Conservation (phyloP, 2,888 invertebrate genomes). For the Trachelus iudaicus region DNA sequence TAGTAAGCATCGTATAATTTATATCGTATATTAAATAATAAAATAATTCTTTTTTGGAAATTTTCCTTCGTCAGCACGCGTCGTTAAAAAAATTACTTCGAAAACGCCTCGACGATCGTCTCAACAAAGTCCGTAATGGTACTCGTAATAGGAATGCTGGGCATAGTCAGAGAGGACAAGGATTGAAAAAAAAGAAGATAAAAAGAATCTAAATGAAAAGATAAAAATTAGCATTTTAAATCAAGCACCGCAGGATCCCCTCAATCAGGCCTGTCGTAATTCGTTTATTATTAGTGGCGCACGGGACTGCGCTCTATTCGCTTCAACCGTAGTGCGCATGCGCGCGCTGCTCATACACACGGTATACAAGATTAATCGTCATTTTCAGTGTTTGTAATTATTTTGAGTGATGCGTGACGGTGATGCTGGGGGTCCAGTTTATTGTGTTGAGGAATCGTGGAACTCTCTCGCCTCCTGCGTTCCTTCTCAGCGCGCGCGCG, state of each 20-base stretch:
- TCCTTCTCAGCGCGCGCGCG: constrained; percentile 9
- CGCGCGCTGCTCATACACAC: not conserved
- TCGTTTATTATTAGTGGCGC: constrained; percentile 49
- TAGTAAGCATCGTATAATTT: too few species aligned
- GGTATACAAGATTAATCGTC: constrained; percentile 52
- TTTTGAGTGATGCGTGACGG: constrained; percentile 46
- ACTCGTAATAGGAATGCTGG: not conserved
- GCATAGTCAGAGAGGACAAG: not conserved
- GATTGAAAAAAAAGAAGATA: not conserved
- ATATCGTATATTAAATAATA: too few species aligned
- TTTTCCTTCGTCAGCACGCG: too few species aligned
- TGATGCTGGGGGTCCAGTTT: constrained; percentile 21
- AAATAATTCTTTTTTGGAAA: too few species aligned
- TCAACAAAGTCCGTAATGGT: not conserved
- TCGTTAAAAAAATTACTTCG: too few species aligned
- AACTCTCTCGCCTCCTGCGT: constrained; percentile 1
- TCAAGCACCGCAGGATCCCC: constrained; percentile 51
- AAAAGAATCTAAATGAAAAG: not conserved
- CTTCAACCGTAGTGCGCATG: not conserved
- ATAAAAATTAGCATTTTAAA: constrained; percentile 55
- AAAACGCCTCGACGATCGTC: not conserved
- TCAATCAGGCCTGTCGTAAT: constrained; percentile 36
- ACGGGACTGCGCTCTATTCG: not conserved
- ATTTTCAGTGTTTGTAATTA: constrained; percentile 52
- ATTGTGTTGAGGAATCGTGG: constrained; percentile 14